A percentile compares a stretch with the other conserved stretches of the same genome.
Conservation (phyloP, 2,888 invertebrate genomes). For the Lacanobia wlatinum region DNA sequence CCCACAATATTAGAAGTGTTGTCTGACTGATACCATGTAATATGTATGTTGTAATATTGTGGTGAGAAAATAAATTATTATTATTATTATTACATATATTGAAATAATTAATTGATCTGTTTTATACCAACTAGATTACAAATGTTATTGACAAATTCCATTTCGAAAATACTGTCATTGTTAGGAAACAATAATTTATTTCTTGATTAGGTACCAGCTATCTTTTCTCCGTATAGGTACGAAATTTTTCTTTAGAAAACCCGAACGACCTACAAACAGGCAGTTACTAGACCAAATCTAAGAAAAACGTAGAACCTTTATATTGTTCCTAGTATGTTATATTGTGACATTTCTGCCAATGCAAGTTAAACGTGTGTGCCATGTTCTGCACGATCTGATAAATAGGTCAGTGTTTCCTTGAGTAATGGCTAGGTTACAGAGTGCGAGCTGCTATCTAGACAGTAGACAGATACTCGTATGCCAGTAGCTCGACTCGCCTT, state of each 20-base stretch:
- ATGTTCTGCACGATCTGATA: constrained; percentile 34
- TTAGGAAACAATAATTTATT: too few species aligned
- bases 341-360: constrained; percentile 34
- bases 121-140: neutral
- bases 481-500: too few species aligned
- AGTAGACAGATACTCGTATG: too few species aligned
- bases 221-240: neutral
- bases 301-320: constrained; percentile 1
- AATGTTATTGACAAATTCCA: too few species aligned
- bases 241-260: constrained; percentile 1
- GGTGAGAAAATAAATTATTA: too few species aligned
- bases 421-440: neutral
- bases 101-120: neutral
- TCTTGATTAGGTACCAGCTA: too few species aligned
- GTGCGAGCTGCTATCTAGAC: too few species aligned
- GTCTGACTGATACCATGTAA: too few species aligned
- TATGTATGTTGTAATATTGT: too few species aligned
- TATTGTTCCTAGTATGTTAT: constrained; percentile 29
- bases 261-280: constrained; percentile 6
- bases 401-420: constrained; percentile 33
- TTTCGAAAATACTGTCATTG: too few species aligned
- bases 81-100: too few species aligned
- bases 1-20: too few species aligned
- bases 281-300: constrained; percentile 11
- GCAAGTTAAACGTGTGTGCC: constrained; percentile 22